Base-by-base conservation (phyloP, 2,888 invertebrate species). In the Biston stratarius region DNA sequence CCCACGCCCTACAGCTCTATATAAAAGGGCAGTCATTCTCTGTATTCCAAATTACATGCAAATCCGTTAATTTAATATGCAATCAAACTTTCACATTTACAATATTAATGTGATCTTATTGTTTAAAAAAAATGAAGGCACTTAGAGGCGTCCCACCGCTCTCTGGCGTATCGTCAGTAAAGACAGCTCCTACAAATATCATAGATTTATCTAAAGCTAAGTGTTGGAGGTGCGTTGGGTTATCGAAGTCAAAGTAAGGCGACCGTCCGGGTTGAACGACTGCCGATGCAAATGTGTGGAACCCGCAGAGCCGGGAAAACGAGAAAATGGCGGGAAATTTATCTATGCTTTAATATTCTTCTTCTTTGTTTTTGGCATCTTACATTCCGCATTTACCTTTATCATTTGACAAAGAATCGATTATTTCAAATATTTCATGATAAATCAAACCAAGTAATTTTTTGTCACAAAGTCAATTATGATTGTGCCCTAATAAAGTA, bases 251-350 rank as follows among this genome's bases (percentile, higher is more conserved):
- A 59, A 64, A 55, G 47, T 44, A 53, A 58, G 38, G 64, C 36
- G 8, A 42, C 47, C 56, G 66, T 77, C 75, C 75, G 81, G 79
- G 88, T 84, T 88, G 84, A 88, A 87, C 76, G 86, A 82, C 86
- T 83, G 78, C 74, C 74, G 81, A 88, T 88, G 89, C 85, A 86
- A 88, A 89, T 87, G 81, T 77, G 74, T 76, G 75, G 82, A 84
- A 85, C 87, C 82, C 78, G 83, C 83, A 81, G 52, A 52, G 69
- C 74, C 63, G 56, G 64, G 47, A 40, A 72, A 67, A 61, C 64
- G 70, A 65, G 61, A 61, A 61, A 61, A 61, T 61, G 44, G 77
- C 69, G 70, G 72, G 73, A 73, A 79, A 79, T 51, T 44, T 5
- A 40, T 5, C 40, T 12, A 6, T 38, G 36, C 14, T 9, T 34